phyloP scores from a whole-genome alignment of 2,888 invertebrate species.

The Dascillus cervinus region DNA sequence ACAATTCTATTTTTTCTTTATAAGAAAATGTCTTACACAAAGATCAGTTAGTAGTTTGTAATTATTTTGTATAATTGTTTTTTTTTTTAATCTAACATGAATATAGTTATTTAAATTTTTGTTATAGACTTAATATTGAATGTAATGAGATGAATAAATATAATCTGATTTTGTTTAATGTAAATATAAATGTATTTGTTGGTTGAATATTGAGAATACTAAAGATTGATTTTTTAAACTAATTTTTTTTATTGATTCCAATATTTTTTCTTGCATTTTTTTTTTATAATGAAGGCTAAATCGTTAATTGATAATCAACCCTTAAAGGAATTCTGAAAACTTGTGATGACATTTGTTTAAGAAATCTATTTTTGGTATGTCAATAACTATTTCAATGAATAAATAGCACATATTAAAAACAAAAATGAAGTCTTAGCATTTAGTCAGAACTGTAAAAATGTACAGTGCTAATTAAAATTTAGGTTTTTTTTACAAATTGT shows the following conservation, averaged over 20 bases:
- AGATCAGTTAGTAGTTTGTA: constrained; percentile 36
- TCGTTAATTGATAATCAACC: no score
- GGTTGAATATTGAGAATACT: no score
- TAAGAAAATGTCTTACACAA: constrained; percentile 39
- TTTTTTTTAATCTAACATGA: constrained; percentile 25
- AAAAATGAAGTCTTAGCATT: no score
- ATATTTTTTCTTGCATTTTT: no score
- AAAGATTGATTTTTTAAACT: constrained; percentile 14
- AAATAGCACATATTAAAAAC: no score
- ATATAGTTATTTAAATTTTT: constrained; percentile 38
- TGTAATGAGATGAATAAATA: constrained; percentile 17
- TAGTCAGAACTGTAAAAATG: neutral
- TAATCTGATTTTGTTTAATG: constrained; percentile 16
- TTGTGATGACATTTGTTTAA: neutral
- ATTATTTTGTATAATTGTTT: constrained; percentile 43
- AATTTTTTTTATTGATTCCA: constrained; percentile 4
- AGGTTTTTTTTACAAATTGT: neutral
- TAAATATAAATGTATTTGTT: constrained; percentile 6
- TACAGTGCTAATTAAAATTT: neutral
- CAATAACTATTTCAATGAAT: no score
- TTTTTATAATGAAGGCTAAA: no score
- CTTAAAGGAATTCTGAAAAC: no score
- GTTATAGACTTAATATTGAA: constrained; percentile 36
- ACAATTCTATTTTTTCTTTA: constrained; percentile 36
- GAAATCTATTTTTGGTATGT: neutral